A percentile compares a stretch with the other conserved stretches of the same genome.
These are phyloP conservation scores for Naja naja DNA, from an alignment of 2,113 vertebrate genomes.

Conservation along the genomic window DNA sequence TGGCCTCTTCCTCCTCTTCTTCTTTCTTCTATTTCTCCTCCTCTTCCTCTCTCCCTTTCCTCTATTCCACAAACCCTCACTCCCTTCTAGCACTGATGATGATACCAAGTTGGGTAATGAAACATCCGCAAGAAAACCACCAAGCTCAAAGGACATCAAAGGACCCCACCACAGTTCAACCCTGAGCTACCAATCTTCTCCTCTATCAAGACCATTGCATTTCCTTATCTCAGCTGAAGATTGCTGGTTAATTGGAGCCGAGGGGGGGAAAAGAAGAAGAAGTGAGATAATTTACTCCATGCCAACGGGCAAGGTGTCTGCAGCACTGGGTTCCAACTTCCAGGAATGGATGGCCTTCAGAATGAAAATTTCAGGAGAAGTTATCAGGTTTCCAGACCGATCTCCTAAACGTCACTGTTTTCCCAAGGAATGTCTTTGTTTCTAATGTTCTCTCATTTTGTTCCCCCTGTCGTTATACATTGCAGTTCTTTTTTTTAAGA, in stretches of 20 bases:
- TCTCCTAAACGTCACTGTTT: background rate
- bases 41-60: no score
- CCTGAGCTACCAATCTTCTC: background rate
- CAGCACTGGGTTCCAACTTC: background rate
- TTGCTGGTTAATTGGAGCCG: constrained; percentile 11
- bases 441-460: background rate
- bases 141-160: background rate
- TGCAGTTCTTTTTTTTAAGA: background rate
- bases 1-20: no score
- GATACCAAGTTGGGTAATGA: no score
- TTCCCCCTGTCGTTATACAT: background rate
- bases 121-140: no score
- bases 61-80: no score
- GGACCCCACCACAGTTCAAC: background rate
- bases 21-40: no score
- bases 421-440: background rate
- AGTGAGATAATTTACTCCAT: background rate
- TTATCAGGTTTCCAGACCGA: background rate
- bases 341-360: background rate
- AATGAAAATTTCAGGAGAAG: background rate
- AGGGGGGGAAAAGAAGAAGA: background rate
- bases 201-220: background rate
- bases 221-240: constrained; percentile 48
- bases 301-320: background rate
- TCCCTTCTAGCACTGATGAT: no score